Base-by-base conservation (phyloP, 2,888 invertebrate genomes). In the Perdita meconis region DNA sequence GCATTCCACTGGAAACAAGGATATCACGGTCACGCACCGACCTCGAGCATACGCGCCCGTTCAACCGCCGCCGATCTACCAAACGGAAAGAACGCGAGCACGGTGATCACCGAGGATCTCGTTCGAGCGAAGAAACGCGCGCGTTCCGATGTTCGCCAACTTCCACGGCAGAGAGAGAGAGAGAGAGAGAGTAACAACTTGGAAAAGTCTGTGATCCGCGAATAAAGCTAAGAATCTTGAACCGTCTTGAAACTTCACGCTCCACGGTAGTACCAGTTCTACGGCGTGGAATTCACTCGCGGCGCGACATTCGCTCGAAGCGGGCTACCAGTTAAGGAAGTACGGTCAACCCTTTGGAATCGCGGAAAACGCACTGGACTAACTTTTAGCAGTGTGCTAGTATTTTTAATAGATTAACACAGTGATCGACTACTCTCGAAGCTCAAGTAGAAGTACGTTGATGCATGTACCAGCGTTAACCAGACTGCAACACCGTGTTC, bases 21-120 rank as follows among this genome's bases (percentile, higher is more conserved):
- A 26, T 24, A 61, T 53, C 63, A 53, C 51, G 67, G 64, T 65
- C 38, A 47, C 19, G 12, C 47, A 47, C 26, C 34, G 42, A 30
- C 47, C 38, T 47, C 65, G 53, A 26, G 19, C 8, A 44, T 0
- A 6, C 19, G 38, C 55, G 55, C 26, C 42, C 24, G 2, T 66
- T 19, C 65, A 44, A 19, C 36, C 22, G 50, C 40, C 47, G 34
- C 30, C 38, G 55, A 8, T 57, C 56, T 40, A 22, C 22, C 34
- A 2, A 38, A 26, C 19, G 3, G 13, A 6, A 47, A 56, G 24
- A 0, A 30, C n/a, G 6, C 5, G 13, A 30, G 12, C 10, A 13
- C 12, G 12, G 4, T 34, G 13, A 42, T 60, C 8, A 1, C 40
- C 3, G 6, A 1, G 13, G 16, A 10, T 16, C 6, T 42, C 38